Conservation (phyloP, 2,113 vertebrate species). For the Phainopepla nitens region DNA sequence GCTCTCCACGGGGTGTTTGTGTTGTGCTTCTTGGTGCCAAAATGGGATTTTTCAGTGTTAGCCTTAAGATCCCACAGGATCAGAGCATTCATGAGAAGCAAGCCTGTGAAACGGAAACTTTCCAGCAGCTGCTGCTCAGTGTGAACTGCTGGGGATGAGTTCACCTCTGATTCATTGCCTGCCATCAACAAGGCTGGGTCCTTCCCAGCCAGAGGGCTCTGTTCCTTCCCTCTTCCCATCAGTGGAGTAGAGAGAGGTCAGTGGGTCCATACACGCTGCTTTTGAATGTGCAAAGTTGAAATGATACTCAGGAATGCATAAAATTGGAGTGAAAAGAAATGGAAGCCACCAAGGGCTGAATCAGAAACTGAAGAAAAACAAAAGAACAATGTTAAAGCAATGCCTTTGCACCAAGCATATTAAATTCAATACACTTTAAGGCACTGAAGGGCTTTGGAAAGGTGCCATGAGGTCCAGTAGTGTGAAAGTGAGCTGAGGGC, state of each 20-base stretch:
- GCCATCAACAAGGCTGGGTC: accelerated
- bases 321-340: not conserved
- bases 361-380: not conserved
- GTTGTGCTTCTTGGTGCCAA: accelerated
- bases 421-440: not conserved
- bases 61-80: not conserved
- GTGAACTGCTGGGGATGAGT: not conserved
- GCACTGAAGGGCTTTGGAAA: not conserved
- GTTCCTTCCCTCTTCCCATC: not conserved
- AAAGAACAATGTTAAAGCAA: not conserved
- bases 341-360: not conserved
- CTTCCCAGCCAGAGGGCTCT: not conserved
- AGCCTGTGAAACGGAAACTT: not conserved
- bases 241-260: not conserved
- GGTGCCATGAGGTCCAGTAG: not conserved
- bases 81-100: not conserved
- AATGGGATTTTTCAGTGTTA: not conserved
- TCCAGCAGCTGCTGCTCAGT: not conserved
- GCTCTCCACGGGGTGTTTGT: not conserved
- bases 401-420: not conserved
- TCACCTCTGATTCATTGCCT: not conserved
- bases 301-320: not conserved
- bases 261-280: not conserved
- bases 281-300: not conserved
- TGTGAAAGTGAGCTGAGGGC: not conserved